Base-by-base conservation (phyloP, 2,113 vertebrate genomes). In the Ptilorrhoa leucosticta region DNA sequence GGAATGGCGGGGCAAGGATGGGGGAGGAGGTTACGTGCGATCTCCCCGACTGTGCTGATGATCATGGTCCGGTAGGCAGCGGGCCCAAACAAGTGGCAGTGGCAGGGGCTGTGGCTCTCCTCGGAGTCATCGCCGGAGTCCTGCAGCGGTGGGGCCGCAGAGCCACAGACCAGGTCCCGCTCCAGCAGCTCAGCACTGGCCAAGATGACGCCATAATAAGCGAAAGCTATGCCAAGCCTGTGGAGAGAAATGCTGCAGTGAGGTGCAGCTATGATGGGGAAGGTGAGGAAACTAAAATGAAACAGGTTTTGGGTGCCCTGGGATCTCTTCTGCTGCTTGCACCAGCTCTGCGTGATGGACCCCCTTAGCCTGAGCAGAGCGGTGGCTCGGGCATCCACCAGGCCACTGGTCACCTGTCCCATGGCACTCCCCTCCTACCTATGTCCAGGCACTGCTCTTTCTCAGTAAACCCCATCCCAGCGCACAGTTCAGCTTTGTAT, bases 151-250 rank as follows among this genome's bases (percentile, higher is more conserved):
- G 72, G 44, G 3, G 66, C 20, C 0, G 7, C 10, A 0, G 95
- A 98, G 50, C 98, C 92, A 19, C 99, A 99, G 65, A 98, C 65
- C 13, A 99, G 79, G 88, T 99, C 98, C 72, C 98, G 97, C 97
- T 99, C 99, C 97, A 99, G 90, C 51, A 99, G 90, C 95, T 99
- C 99, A 0, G 99, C 98, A 1, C 99, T 99, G 96, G 99, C 98
- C 97, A 99, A 96, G 45, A 99, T 99, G 6, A 99, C 98, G 0
- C 99, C 99, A 0, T 99, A 99, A 70, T 99, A 99, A 10, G 97
- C 97, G 0, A 99, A 99, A 20, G 99, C 98, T 35, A 99, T 99
- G 63, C 99, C 99, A 14, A 99, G 98, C 99, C 99, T 99, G 83
- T 0, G 53, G 54, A 45, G 66, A 13, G 23, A 64, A 82, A 82